These are phyloP conservation scores for Alloscopus bannaensis DNA, from an alignment of 2,888 invertebrate species.

Conservation along the genomic window DNA sequence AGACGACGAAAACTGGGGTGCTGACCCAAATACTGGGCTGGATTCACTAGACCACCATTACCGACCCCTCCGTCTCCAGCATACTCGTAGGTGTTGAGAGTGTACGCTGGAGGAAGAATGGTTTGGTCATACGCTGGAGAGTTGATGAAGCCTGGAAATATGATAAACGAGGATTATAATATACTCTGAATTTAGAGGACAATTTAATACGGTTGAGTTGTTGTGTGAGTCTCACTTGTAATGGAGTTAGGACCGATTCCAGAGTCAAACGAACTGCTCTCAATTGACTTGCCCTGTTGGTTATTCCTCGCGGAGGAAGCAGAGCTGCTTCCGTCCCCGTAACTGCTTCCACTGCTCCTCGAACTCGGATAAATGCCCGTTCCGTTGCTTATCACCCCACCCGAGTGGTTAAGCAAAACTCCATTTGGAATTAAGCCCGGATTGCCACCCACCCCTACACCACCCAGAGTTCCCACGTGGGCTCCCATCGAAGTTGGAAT, in stretches of 20 bases:
- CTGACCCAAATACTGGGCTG: constrained; percentile 69
- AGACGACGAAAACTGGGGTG: constrained; percentile 72
- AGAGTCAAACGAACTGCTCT: constrained; percentile 73
- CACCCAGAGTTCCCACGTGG: constrained; percentile 1
- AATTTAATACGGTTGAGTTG: neutral
- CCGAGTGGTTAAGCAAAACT: constrained; percentile 49
- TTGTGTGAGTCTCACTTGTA: constrained; percentile 66
- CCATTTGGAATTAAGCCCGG: constrained; percentile 46
- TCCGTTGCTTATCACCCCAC: constrained; percentile 65
- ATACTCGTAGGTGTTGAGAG: constrained; percentile 72
- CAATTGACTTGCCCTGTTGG: constrained; percentile 71
- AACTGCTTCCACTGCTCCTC: constrained; percentile 73
- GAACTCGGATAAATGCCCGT: constrained; percentile 72
- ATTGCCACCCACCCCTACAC: constrained; percentile 3
- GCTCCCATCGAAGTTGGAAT: constrained; percentile 68
- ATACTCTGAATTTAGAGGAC: constrained; percentile 1
- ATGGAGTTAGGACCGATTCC: constrained; percentile 73
- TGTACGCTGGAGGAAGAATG: constrained; percentile 69
- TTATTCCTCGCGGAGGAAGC: constrained; percentile 69
- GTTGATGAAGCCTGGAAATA: constrained; percentile 72
- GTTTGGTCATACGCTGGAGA: constrained; percentile 73
- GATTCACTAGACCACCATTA: constrained; percentile 50
- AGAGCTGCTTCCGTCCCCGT: constrained; percentile 72
- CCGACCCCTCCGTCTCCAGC: constrained; percentile 40
- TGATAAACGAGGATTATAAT: neutral